Base-by-base conservation (phyloP, 1,140 invertebrate genomes). In the Ceratina japonica region DNA sequence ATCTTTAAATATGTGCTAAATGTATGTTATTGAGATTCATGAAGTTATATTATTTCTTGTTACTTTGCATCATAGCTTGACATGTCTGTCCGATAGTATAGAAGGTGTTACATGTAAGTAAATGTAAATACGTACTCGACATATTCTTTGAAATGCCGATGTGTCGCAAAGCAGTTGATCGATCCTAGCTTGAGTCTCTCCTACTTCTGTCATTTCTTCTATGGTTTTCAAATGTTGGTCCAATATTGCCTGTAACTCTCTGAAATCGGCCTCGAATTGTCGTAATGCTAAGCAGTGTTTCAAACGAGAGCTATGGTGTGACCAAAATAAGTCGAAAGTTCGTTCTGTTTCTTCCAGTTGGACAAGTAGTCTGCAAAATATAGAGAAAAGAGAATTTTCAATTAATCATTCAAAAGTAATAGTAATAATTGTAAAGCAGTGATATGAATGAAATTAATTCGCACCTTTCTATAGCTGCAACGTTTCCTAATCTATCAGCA, bases 321-420 rank as follows among this genome's bases (percentile, higher is more conserved):
- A 94, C 98, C 98, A 99, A 93, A 98, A 99, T 80, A 96, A 95
- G 89, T 98, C 97, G 92, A 99, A 99, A 69, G 97, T 97, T 85
- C 95, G 94, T 92, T 98, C 97, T 73, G 98, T 99, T 94, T 99
- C 98, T 91, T 98, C 98, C 85, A 99, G 93, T 93, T 99, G 98
- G 49, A 98, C 96, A 61, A 99, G 93, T 90, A 99, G 94, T 91
- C 97, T 97, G 90, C 87, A 87, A 87, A 88, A 62, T 24, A 44
- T 20, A 24, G 5, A 16, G 27, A 52, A 1, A 59, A 44, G 16
- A 31, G 8, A 27, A 16, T 51, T 24, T 51, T 0, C 15, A 51
- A 51, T 65, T 12, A 31, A 56, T 63, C 7, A 44, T 27, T 8
- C 18, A 52, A 16, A 52, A 62, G 0, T 59, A 15, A 27, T 49